phyloP scores from a whole-genome alignment of 2,888 invertebrate genomes.

The Eupithecia inturbata region DNA sequence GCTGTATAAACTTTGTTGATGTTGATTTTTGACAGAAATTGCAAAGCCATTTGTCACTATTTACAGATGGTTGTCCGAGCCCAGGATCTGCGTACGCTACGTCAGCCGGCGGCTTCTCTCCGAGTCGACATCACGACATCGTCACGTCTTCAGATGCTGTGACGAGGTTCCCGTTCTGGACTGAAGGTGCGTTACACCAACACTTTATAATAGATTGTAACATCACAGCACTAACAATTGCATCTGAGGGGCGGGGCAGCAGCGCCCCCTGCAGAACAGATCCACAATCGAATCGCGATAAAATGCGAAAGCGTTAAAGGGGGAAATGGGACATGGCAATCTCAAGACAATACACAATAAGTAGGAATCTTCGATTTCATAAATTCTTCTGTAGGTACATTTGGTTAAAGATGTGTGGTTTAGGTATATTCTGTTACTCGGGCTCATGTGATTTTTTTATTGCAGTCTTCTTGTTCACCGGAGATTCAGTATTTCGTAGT shows the following conservation, averaged over 20 bases:
- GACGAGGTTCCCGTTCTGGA: conserved; percentile 72
- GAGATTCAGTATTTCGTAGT: not conserved
- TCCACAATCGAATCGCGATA: not conserved
- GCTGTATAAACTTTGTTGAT: not conserved
- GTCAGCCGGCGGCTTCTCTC: conserved; percentile 70
- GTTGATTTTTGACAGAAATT: not conserved
- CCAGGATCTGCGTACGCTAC: conserved; percentile 69
- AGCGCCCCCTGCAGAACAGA: not conserved
- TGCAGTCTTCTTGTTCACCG: too few species aligned
- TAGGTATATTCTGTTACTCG: too few species aligned
- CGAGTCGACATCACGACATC: conserved; percentile 74
- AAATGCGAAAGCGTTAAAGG: not conserved
- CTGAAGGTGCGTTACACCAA: conserved; percentile 61
- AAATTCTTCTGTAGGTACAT: too few species aligned
- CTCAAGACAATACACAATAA: not conserved
- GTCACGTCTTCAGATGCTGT: conserved; percentile 75
- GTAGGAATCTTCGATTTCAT: too few species aligned
- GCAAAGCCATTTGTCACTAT: not conserved
- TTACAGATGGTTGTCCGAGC: conserved; percentile 71
- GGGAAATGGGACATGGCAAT: not conserved
- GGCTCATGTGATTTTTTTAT: not conserved
- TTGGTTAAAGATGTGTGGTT: not conserved
- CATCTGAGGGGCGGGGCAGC: not conserved
- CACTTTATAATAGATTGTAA: not conserved
- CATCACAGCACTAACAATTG: not conserved